Conservation (phyloP, 1,140 invertebrate species). For the Uloborus diversus region DNA sequence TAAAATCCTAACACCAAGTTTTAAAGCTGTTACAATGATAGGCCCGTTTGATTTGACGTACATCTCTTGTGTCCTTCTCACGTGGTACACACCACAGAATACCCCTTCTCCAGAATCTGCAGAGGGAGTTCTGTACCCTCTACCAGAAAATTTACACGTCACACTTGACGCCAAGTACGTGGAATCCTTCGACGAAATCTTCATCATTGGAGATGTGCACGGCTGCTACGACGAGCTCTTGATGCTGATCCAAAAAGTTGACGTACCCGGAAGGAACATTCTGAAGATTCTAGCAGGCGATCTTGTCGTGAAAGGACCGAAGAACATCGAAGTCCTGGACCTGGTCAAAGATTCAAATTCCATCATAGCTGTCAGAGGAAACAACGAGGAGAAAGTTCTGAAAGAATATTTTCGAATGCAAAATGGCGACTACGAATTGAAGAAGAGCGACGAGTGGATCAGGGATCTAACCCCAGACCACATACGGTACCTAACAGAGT, state of each 20-base stretch:
- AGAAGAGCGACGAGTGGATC: slow-evolving; percentile 61
- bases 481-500: slow-evolving; percentile 61
- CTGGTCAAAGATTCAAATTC: slow-evolving; percentile 30
- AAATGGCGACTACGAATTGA: slow-evolving; percentile 52
- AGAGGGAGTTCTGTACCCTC: too few species aligned
- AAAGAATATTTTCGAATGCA: slow-evolving; percentile 32
- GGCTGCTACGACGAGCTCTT: slow-evolving; percentile 65
- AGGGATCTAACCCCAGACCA: slow-evolving; percentile 61
- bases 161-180: not conserved
- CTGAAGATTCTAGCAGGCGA: slow-evolving; percentile 65
- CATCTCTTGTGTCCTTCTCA: too few species aligned
- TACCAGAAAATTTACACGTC: not conserved
- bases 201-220: slow-evolving; percentile 66
- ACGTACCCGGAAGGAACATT: slow-evolving; percentile 50
- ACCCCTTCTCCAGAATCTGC: too few species aligned
- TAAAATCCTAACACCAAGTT: too few species aligned
- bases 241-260: slow-evolving; percentile 59
- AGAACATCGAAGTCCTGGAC: slow-evolving; percentile 62
- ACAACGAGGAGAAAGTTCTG: slow-evolving; percentile 59
- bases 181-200: slow-evolving; percentile 59
- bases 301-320: slow-evolving; percentile 65
- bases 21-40: too few species aligned
- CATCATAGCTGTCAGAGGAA: slow-evolving; percentile 55
- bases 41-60: too few species aligned
- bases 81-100: too few species aligned